A percentile compares a stretch with the other conserved stretches of the same genome.
Conservation (phyloP, 2,888 invertebrate genomes). For the Bhutanitis thaidina region DNA sequence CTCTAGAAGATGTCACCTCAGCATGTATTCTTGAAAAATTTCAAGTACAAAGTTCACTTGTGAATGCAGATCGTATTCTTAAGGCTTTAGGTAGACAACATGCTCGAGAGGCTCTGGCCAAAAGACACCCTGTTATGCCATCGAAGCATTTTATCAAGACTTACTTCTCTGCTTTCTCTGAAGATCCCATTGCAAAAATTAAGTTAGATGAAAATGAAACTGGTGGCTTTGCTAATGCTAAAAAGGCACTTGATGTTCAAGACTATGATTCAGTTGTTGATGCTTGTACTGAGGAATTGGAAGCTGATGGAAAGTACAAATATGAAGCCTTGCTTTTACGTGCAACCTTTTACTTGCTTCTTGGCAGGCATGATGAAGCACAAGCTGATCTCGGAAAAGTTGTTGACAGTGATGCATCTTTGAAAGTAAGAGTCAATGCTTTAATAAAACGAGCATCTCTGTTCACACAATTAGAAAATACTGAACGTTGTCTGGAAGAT, state of each 20-base stretch:
- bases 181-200: slow-evolving; percentile 87
- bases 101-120: slow-evolving; percentile 86
- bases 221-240: slow-evolving; percentile 86
- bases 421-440: slow-evolving; percentile 88
- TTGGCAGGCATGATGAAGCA: slow-evolving; percentile 87
- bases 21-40: slow-evolving; percentile 95
- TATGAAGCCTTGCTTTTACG: slow-evolving; percentile 88
- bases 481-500: slow-evolving; percentile 87
- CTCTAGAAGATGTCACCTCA: slow-evolving; percentile 95
- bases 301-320: slow-evolving; percentile 81
- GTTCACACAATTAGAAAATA: slow-evolving; percentile 88
- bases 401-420: slow-evolving; percentile 82
- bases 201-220: slow-evolving; percentile 58
- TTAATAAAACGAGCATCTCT: slow-evolving; percentile 93
- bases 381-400: slow-evolving; percentile 85
- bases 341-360: slow-evolving; percentile 90
- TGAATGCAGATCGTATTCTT: slow-evolving; percentile 92
- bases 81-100: slow-evolving; percentile 88
- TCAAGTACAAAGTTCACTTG: slow-evolving; percentile 87
- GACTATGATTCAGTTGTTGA: slow-evolving; percentile 88
- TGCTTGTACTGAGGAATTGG: slow-evolving; percentile 89
- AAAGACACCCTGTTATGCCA: slow-evolving; percentile 86
- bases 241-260: slow-evolving; percentile 83
- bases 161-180: slow-evolving; percentile 92
- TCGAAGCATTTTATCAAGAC: slow-evolving; percentile 92